Evolutionary conservation across 2,797 vertebrate genomes (phyloP).

Genomic region (Botia almorhae): DNA sequence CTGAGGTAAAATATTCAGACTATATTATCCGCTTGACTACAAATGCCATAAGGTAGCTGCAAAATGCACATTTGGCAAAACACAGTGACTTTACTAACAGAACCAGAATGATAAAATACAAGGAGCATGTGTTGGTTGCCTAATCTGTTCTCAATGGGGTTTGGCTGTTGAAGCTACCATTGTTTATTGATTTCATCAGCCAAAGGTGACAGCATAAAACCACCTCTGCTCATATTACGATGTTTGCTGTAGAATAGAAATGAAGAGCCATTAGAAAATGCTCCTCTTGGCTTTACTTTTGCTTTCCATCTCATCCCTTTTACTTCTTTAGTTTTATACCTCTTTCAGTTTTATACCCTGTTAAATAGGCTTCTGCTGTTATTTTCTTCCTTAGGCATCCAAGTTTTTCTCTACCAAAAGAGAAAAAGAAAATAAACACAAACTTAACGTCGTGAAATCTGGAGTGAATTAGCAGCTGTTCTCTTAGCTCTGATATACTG

Average conservation of each 20-base stretch:
- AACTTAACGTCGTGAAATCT: slow-evolving; percentile 6
- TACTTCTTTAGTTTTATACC: slow-evolving; percentile 9
- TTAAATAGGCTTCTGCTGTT: slow-evolving; percentile 29
- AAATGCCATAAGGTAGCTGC: slow-evolving; percentile 1
- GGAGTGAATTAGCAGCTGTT: slow-evolving; percentile 14
- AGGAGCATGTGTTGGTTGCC: slow-evolving; percentile 5
- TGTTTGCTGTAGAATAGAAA: slow-evolving; percentile 27
- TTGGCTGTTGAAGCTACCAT: slow-evolving; percentile 2
- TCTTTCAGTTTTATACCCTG: slow-evolving; percentile 13
- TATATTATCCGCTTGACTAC: background rate
- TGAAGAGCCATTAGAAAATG: slow-evolving; percentile 25
- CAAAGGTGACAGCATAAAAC: slow-evolving; percentile 12
- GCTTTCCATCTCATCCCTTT: slow-evolving; percentile 6
- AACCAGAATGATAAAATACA: background rate
- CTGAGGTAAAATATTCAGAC: slow-evolving; percentile 24
- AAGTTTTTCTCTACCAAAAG: slow-evolving; percentile 19
- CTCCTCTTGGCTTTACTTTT: slow-evolving; percentile 24
- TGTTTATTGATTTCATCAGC: slow-evolving; percentile 25
- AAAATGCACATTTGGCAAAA: slow-evolving; percentile 33
- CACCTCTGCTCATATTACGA: background rate
- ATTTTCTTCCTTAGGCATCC: slow-evolving; percentile 24
- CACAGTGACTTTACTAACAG: slow-evolving; percentile 2
- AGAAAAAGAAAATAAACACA: slow-evolving; percentile 23
- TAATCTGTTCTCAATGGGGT: background rate
- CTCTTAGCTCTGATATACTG: background rate